phyloP scores from a whole-genome alignment of 2,113 vertebrate species.

The Catharus bicknelli region DNA sequence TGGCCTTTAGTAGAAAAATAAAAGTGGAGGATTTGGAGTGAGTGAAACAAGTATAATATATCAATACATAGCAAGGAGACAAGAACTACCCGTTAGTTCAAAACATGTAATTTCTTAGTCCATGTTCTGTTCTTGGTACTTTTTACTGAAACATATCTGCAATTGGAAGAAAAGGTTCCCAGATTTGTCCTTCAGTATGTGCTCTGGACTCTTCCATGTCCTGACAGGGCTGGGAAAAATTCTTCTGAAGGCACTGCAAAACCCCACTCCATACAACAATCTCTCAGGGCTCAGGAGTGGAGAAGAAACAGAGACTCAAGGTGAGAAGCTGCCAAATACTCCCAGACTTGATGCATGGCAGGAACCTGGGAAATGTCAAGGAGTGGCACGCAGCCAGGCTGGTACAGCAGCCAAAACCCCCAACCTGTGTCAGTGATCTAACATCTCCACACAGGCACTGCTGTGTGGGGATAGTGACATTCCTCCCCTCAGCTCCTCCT shows the following conservation, averaged over 20 bases:
- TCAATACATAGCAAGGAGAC: neutral
- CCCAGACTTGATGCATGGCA: neutral
- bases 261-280: neutral
- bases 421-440: neutral
- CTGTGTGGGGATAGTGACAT: neutral
- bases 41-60: neutral
- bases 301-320: neutral
- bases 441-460: neutral
- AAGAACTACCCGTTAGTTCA: neutral
- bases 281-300: neutral
- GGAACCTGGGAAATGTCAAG: neutral
- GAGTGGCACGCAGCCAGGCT: neutral
- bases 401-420: neutral
- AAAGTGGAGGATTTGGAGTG: neutral
- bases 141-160: neutral
- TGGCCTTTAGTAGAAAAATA: neutral
- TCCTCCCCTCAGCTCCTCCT: neutral
- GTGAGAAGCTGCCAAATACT: neutral
- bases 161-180: neutral
- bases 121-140: neutral
- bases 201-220: neutral
- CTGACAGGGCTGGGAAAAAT: neutral
- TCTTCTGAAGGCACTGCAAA: neutral
- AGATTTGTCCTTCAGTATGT: neutral
- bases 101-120: neutral